Percentiles rank a stretch among this genome's conserved stretches.
Evolutionary conservation across 2,113 vertebrate species (phyloP).

Genomic region (Mastomys natalensis): DNA sequence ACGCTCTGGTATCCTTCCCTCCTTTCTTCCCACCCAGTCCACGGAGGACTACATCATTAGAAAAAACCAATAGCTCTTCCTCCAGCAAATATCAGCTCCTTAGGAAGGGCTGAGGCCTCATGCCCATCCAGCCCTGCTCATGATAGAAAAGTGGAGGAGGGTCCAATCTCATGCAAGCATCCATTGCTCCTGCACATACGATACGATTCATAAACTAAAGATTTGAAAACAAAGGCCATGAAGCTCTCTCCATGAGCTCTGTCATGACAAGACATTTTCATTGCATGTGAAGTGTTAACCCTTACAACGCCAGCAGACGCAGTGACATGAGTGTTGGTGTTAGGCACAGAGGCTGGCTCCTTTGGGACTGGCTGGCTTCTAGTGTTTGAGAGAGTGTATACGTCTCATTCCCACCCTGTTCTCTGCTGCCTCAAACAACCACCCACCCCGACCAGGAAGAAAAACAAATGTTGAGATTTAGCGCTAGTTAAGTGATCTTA

Average conservation of each 20-base stretch:
- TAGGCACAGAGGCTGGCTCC: background rate
- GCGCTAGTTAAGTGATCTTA: conserved; percentile 42
- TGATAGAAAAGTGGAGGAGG: background rate
- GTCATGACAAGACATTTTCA: background rate
- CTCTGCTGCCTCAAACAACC: background rate
- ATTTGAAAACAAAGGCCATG: background rate
- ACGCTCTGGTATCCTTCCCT: background rate
- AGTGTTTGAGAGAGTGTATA: background rate
- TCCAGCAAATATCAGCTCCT: background rate
- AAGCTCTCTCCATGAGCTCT: background rate
- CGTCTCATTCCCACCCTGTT: background rate
- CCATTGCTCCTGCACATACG: background rate
- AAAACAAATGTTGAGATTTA: conserved; percentile 57
- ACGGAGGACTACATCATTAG: background rate
- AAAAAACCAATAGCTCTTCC: background rate
- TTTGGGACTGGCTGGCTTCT: conserved; percentile 21
- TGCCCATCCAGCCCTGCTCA: background rate
- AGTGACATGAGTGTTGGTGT: background rate
- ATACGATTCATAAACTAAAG: background rate
- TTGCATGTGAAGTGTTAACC: background rate
- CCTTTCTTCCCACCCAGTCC: background rate
- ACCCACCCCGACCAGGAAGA: background rate
- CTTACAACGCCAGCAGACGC: background rate
- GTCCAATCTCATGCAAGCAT: background rate
- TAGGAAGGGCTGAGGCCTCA: background rate